A percentile compares a stretch with the other conserved stretches of the same genome.
These are phyloP conservation scores for Cyclophora punctaria DNA, from an alignment of 2,888 invertebrate genomes.

Conservation along the genomic window DNA sequence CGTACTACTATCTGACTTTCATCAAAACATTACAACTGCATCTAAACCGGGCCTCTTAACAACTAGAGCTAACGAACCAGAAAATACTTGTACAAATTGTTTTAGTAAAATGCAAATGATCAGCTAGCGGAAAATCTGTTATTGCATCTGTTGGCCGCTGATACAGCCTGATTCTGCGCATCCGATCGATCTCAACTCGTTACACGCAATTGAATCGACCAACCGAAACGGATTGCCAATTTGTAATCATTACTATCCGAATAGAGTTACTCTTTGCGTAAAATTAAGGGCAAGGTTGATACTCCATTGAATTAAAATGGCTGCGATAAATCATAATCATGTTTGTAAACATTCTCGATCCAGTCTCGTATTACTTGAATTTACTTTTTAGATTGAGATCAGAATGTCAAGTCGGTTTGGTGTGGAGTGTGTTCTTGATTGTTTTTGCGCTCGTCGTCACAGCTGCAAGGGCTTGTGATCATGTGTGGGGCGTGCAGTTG, in stretches of 20 bases:
- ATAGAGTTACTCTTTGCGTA: constrained; percentile 35
- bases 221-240: constrained; percentile 51
- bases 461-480: constrained; percentile 35
- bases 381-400: too few species aligned
- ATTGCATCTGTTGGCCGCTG: constrained; percentile 31
- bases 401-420: constrained; percentile 1
- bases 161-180: constrained; percentile 35
- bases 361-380: neutral
- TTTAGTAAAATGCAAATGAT: constrained; percentile 32
- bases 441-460: constrained; percentile 38
- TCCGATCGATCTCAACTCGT: constrained; percentile 43
- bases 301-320: constrained; percentile 11
- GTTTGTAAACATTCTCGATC: constrained; percentile 17
- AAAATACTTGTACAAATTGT: constrained; percentile 30
- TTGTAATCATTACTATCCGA: constrained; percentile 42
- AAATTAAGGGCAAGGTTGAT: constrained; percentile 25
- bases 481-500: constrained; percentile 28
- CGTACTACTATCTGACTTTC: constrained; percentile 26
- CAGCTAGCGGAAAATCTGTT: constrained; percentile 48
- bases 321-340: constrained; percentile 19
- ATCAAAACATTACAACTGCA: constrained; percentile 17
- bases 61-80: constrained; percentile 25
- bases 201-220: constrained; percentile 44
- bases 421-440: constrained; percentile 25
- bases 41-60: neutral